phyloP scores from a whole-genome alignment of 2,888 invertebrate species.

The Agelastica alni region DNA sequence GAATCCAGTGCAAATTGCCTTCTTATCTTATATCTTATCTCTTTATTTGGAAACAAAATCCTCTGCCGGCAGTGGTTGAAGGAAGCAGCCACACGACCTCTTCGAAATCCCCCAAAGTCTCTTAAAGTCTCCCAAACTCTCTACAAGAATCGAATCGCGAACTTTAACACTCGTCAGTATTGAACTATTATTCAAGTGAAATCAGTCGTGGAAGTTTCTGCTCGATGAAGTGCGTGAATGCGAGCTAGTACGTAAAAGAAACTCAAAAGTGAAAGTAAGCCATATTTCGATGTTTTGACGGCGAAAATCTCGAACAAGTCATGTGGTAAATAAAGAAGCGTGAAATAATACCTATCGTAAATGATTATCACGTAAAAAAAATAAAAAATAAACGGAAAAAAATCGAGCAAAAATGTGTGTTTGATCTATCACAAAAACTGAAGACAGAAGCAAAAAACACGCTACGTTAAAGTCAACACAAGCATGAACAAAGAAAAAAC shows the following conservation, averaged over 20 bases:
- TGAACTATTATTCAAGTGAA: constrained; percentile 54
- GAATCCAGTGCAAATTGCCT: constrained; percentile 15
- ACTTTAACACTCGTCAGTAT: constrained; percentile 50
- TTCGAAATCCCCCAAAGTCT: constrained; percentile 26
- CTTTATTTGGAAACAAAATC: constrained; percentile 16
- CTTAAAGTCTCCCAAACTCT: constrained; percentile 33
- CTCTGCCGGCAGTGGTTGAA: constrained; percentile 11
- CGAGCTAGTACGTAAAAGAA: constrained; percentile 41
- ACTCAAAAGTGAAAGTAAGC: constrained; percentile 26
- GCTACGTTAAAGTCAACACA: too few relatives aligned
- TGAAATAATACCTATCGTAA: not conserved
- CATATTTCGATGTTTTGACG: constrained; percentile 13
- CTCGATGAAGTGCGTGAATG: constrained; percentile 51
- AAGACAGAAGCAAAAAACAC: too few relatives aligned
- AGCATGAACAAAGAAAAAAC: too few relatives aligned
- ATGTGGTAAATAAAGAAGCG: constrained; percentile 6
- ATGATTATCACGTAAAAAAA: too few relatives aligned
- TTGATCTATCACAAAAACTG: too few relatives aligned
- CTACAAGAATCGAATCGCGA: constrained; percentile 41
- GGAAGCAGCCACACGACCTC: constrained; percentile 21
- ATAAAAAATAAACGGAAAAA: too few relatives aligned
- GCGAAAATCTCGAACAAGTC: not conserved
- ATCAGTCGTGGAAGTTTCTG: constrained; percentile 54
- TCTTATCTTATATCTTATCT: constrained; percentile 19
- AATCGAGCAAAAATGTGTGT: too few relatives aligned